Percentiles rank a stretch among this genome's conserved stretches.
These are phyloP conservation scores for Drosophila saltans DNA, from an alignment of 1,140 invertebrate genomes.

Conservation along the genomic window DNA sequence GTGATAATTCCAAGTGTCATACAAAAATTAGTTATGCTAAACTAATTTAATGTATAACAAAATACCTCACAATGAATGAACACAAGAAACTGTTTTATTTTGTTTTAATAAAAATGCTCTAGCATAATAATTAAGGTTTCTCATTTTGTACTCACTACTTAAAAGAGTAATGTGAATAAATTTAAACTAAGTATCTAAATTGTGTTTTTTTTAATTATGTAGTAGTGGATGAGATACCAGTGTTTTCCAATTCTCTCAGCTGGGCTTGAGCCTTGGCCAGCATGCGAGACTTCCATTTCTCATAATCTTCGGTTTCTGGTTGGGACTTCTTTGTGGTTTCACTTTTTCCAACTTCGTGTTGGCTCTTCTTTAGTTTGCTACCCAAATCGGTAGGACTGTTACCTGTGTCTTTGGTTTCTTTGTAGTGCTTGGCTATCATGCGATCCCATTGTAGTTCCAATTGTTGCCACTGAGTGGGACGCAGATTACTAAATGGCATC, in stretches of 20 bases:
- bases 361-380: slow-evolving; percentile 41
- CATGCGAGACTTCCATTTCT: slow-evolving; percentile 76
- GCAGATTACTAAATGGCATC: slow-evolving; percentile 80
- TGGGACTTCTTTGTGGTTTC: slow-evolving; percentile 22
- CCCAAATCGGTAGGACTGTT: slow-evolving; percentile 31
- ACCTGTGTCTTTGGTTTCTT: slow-evolving; percentile 25
- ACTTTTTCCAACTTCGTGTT: slow-evolving; percentile 10
- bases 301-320: slow-evolving; percentile 66
- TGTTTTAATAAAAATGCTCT: background rate
- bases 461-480: slow-evolving; percentile 81
- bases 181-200: background rate
- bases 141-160: background rate
- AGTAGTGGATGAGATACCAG: background rate
- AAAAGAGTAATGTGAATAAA: background rate
- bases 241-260: slow-evolving; percentile 38
- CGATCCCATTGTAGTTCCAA: slow-evolving; percentile 81
- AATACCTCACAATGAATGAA: background rate
- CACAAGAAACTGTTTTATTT: background rate
- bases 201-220: too few species aligned
- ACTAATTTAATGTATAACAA: background rate
- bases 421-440: slow-evolving; percentile 73
- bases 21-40: too few species aligned
- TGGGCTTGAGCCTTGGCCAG: slow-evolving; percentile 58
- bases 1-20: too few species aligned
- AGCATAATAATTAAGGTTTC: slow-evolving; percentile 7